Percentiles rank a stretch among this genome's conserved stretches.
Conservation (phyloP, 2,888 invertebrate species). For the Eretmocerus hayati region DNA sequence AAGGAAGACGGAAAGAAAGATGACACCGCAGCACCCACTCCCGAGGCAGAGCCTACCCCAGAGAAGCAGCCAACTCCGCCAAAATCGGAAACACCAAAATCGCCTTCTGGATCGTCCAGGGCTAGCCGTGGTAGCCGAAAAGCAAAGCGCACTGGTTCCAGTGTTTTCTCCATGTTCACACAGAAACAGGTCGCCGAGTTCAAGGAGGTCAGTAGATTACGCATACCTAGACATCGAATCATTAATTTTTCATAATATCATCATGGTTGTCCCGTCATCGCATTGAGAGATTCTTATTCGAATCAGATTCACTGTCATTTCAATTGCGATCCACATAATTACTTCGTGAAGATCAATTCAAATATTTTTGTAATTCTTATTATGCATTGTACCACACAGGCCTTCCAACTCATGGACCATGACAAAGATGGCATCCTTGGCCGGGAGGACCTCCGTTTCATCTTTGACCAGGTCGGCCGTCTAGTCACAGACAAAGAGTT, state of each 20-base stretch:
- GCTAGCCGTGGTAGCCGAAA: slow-evolving; percentile 76
- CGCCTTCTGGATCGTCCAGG: slow-evolving; percentile 54
- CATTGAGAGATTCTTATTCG: no score
- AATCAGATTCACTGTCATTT: no score
- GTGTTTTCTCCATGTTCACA: slow-evolving; percentile 95
- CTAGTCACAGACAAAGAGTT: slow-evolving; percentile 85
- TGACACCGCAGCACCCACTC: slow-evolving; percentile 62
- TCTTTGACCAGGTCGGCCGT: slow-evolving; percentile 88
- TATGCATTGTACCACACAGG: slow-evolving; percentile 55
- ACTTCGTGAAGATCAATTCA: not conserved
- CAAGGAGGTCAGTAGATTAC: slow-evolving; percentile 67
- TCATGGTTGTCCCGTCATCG: no score
- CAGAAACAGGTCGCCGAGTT: slow-evolving; percentile 94
- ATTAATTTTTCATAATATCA: not conserved
- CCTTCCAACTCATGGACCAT: slow-evolving; percentile 92
- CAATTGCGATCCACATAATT: no score
- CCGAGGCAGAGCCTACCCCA: slow-evolving; percentile 61
- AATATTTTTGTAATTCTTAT: no score
- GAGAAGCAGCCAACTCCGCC: slow-evolving; percentile 49
- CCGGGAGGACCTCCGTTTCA: slow-evolving; percentile 84
- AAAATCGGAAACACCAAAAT: slow-evolving; percentile 41
- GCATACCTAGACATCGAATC: no score
- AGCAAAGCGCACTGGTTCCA: slow-evolving; percentile 83
- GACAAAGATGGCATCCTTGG: slow-evolving; percentile 88
- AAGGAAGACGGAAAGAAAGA: slow-evolving; percentile 58